Evolutionary conservation across 2,113 vertebrate genomes (phyloP).

Genomic region (Psilopsiagon aymara): DNA sequence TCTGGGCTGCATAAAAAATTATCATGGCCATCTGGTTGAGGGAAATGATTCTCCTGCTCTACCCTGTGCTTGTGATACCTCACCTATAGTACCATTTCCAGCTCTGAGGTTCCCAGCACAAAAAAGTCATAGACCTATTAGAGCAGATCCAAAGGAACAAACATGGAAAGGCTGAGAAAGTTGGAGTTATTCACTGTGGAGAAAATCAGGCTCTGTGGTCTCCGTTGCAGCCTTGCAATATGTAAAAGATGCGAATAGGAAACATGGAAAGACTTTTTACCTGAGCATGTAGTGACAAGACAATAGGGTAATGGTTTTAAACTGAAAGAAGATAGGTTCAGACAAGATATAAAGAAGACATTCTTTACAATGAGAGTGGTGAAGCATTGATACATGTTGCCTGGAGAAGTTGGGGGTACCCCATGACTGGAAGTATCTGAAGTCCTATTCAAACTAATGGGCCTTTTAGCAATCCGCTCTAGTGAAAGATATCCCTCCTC

Average conservation of each 20-base stretch:
- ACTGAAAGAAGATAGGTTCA: background rate
- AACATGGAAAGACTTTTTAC: background rate
- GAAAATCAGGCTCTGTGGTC: background rate
- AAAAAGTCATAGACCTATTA: background rate
- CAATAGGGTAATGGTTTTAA: background rate
- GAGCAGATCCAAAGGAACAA: background rate
- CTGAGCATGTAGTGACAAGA: background rate
- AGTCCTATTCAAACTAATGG: too few relatives aligned
- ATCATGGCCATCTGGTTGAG: accelerated
- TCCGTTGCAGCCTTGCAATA: background rate
- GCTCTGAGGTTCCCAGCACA: background rate
- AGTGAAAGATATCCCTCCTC: background rate
- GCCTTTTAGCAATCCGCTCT: background rate
- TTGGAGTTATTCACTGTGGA: background rate
- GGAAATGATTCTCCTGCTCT: background rate
- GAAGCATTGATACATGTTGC: background rate
- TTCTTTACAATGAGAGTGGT: background rate
- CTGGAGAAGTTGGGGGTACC: background rate
- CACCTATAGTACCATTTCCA: background rate
- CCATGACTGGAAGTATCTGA: background rate
- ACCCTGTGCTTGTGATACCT: background rate
- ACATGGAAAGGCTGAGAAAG: background rate
- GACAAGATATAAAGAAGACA: background rate
- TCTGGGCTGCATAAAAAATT: background rate
- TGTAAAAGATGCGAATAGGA: background rate